phyloP scores from a whole-genome alignment of 2,797 vertebrate species.

The Eulemur mongoz region DNA sequence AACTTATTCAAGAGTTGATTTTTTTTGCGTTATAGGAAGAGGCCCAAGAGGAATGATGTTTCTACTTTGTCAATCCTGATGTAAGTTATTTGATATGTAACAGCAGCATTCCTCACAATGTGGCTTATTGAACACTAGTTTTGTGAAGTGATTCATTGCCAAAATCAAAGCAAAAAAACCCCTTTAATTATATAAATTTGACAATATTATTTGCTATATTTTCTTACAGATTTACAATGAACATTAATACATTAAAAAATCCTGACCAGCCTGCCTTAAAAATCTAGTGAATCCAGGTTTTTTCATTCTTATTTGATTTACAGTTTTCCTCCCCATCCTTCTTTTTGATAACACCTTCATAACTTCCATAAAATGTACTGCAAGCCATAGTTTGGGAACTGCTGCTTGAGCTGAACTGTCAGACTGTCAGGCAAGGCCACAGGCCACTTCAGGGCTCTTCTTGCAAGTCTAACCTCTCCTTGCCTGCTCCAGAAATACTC shows the following conservation, averaged over 20 bases:
- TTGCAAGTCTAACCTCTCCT: not conserved
- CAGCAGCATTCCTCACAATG: not conserved
- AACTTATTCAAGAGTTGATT: not conserved
- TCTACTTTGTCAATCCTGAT: not conserved
- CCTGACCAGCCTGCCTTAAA: not conserved
- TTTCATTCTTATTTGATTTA: not conserved
- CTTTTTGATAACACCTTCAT: not conserved
- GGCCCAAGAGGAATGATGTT: not conserved
- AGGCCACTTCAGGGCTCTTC: not conserved
- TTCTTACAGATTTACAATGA: not conserved
- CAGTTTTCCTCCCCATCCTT: not conserved
- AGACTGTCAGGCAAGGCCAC: too few relatives aligned
- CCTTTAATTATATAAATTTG: not conserved
- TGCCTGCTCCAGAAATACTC: not conserved
- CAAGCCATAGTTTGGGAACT: not conserved
- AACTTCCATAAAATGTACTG: not conserved
- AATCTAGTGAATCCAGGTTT: not conserved
- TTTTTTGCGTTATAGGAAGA: not conserved
- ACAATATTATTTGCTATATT: not conserved
- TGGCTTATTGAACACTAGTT: not conserved
- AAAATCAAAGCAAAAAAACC: not conserved
- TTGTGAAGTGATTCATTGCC: not conserved
- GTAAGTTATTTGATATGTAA: not conserved
- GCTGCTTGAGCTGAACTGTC: not conserved
- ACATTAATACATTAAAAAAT: not conserved